Conservation (phyloP, 2,113 vertebrate species). For the Atlantisia rogersi region DNA sequence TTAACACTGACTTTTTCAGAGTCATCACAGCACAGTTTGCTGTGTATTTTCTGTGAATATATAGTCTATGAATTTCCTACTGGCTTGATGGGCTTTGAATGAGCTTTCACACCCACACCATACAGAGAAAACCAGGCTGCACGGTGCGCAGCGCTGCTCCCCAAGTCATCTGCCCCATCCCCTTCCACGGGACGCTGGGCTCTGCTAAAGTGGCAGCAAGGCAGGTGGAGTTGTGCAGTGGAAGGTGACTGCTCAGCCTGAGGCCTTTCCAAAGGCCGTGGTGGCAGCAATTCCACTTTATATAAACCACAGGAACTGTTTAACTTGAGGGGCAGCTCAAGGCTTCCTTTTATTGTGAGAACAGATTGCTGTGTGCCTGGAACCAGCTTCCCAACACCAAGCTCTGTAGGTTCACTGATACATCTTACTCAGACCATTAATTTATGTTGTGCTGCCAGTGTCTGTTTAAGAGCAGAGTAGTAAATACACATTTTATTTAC, state of each 20-base stretch:
- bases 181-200: neutral
- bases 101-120: neutral
- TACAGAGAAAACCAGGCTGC: neutral
- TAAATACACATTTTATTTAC: neutral
- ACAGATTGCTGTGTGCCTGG: neutral
- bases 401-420: fast-evolving
- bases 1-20: neutral
- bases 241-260: fast-evolving
- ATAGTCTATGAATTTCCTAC: neutral
- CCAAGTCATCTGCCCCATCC: no score
- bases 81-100: neutral
- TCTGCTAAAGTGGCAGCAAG: neutral
- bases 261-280: neutral
- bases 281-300: neutral
- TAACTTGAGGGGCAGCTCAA: neutral
- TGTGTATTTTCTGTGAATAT: no score
- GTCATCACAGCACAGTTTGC: neutral
- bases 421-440: neutral
- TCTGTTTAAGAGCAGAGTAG: neutral
- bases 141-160: neutral
- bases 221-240: fast-evolving
- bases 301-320: fast-evolving
- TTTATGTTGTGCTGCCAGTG: neutral
- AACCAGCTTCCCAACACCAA: neutral
- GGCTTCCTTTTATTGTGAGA: neutral